Evolutionary conservation across 2,888 invertebrate species (phyloP).

Genomic region (Drosophila kuntzei): DNA sequence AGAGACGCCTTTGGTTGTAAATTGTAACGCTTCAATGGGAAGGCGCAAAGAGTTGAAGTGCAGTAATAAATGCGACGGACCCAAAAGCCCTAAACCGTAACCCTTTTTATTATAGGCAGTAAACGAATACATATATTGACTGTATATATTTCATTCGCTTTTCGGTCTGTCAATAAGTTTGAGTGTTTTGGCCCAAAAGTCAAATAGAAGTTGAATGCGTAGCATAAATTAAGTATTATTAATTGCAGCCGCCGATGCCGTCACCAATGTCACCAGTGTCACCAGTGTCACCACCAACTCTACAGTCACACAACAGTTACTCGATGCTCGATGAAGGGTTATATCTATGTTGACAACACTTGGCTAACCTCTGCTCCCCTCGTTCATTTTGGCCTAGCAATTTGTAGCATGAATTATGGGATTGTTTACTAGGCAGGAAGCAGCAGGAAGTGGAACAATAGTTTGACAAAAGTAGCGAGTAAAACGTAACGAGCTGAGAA

Average conservation of each 20-base stretch:
- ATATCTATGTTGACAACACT: slow-evolving; percentile 72
- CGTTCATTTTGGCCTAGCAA: slow-evolving; percentile 18
- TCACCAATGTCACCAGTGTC: slow-evolving; percentile 53
- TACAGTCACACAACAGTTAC: slow-evolving; percentile 12
- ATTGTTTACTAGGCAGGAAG: slow-evolving; percentile 48
- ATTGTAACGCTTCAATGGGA: slow-evolving; percentile 75
- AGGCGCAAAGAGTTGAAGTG: slow-evolving; percentile 67
- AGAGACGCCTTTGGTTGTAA: slow-evolving; percentile 63
- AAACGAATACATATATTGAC: neutral
- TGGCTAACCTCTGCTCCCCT: slow-evolving; percentile 20
- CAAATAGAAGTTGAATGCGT: slow-evolving; percentile 61
- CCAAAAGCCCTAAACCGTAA: slow-evolving; percentile 19
- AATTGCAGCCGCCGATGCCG: slow-evolving; percentile 66
- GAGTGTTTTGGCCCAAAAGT: slow-evolving; percentile 69
- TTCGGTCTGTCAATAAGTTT: slow-evolving; percentile 64
- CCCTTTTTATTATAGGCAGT: slow-evolving; percentile 16
- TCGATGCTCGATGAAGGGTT: slow-evolving; percentile 64
- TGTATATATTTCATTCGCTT: slow-evolving; percentile 3
- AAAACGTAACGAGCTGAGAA: slow-evolving; percentile 2
- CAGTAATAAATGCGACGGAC: slow-evolving; percentile 52
- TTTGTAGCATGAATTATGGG: slow-evolving; percentile 53
- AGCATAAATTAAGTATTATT: slow-evolving; percentile 79
- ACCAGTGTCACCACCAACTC: slow-evolving; percentile 46
- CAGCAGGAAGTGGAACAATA: slow-evolving; percentile 21
- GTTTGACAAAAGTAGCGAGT: slow-evolving; percentile 9